These are phyloP conservation scores for Philopedon plagiatum DNA, from an alignment of 2,888 invertebrate genomes.

Conservation along the genomic window DNA sequence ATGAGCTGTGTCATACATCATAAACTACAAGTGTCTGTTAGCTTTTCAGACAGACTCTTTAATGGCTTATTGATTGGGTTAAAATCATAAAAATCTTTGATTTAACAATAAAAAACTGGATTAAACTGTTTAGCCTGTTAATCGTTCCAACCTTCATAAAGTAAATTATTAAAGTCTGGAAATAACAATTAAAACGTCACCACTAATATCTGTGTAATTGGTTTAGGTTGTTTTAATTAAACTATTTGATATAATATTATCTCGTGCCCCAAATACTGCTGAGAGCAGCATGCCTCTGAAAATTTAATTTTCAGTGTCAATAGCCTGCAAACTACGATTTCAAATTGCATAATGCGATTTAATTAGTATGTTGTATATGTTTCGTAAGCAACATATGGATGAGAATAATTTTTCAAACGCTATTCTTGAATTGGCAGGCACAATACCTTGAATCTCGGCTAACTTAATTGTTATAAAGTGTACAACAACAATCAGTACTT, in stretches of 20 bases:
- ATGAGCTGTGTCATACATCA: too few species aligned
- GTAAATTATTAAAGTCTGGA: background rate
- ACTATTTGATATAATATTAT: background rate
- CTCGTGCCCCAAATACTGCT: background rate
- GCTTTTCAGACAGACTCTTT: too few species aligned
- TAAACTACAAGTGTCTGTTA: too few species aligned
- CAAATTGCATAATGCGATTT: too few species aligned
- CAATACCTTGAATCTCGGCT: too few species aligned
- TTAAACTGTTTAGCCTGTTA: conserved; percentile 9
- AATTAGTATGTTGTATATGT: too few species aligned
- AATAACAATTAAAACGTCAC: background rate
- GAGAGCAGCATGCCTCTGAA: background rate
- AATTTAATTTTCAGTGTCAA: background rate
- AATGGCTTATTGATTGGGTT: background rate
- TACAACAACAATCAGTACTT: too few species aligned
- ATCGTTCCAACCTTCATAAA: background rate
- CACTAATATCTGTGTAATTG: background rate
- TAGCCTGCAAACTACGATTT: background rate
- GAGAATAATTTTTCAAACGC: too few species aligned
- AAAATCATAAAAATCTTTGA: background rate
- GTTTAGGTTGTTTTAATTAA: background rate
- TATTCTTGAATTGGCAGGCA: too few species aligned
- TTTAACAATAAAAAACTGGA: background rate
- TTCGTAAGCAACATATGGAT: too few species aligned
- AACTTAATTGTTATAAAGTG: too few species aligned